A percentile compares a stretch with the other conserved stretches of the same genome.
phyloP scores from a whole-genome alignment of 2,113 vertebrate species.

The Heterochromis multidens region DNA sequence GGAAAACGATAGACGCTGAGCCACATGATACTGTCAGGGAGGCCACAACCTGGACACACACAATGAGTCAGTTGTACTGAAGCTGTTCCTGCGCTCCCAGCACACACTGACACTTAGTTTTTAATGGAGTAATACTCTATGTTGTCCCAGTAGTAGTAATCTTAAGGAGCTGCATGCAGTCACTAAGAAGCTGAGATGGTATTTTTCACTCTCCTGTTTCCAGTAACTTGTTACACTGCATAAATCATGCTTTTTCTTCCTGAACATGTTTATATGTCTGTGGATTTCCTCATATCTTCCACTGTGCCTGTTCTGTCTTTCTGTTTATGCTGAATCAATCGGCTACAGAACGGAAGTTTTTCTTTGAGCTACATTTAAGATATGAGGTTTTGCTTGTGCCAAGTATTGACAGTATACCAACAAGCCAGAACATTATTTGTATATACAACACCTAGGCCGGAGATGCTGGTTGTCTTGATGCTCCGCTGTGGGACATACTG shows the following conservation, averaged over 20 bases:
- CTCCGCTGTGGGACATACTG: slow-evolving; percentile 6
- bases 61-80: slow-evolving; percentile 55
- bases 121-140: neutral
- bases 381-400: neutral
- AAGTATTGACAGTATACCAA: neutral
- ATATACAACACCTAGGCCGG: neutral
- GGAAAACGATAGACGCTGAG: slow-evolving; percentile 40
- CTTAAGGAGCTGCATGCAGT: neutral
- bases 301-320: neutral
- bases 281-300: neutral
- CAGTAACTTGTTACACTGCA: neutral
- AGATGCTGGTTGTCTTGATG: neutral
- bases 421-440: neutral
- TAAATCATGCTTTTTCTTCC: neutral
- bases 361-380: neutral
- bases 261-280: neutral
- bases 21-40: slow-evolving; percentile 60
- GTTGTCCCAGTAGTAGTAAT: neutral
- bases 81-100: neutral
- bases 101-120: neutral
- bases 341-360: neutral
- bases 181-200: neutral
- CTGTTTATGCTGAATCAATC: neutral
- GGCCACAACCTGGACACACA: slow-evolving; percentile 47
- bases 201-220: neutral